Percentiles rank a stretch among this genome's conserved stretches.
These are phyloP conservation scores for Sycobia sp. DNA, from an alignment of 1,140 invertebrate species.

Conservation along the genomic window DNA sequence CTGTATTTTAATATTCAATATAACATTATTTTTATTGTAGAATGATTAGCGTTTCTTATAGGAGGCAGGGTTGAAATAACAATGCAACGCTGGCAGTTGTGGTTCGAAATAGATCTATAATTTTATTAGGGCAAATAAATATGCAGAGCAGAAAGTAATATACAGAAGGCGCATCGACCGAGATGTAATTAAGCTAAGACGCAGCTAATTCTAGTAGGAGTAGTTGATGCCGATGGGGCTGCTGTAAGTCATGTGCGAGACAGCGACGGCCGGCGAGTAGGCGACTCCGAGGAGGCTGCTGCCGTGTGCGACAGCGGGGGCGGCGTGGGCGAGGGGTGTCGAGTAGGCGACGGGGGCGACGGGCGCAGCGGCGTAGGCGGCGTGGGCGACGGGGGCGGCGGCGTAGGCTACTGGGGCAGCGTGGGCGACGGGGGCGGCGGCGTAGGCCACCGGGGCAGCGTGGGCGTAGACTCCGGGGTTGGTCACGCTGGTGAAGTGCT, in stretches of 20 bases:
- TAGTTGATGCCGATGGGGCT: constrained; percentile 65
- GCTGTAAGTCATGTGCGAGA: constrained; percentile 70
- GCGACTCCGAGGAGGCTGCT: constrained; percentile 51
- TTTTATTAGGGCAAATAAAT: background rate
- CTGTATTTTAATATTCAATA: too few relatives aligned
- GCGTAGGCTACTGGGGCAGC: constrained; percentile 7
- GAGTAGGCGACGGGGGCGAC: constrained; percentile 23
- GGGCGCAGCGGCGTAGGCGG: background rate
- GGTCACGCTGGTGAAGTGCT: constrained; percentile 67
- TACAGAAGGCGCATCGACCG: background rate
- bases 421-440: constrained; percentile 37
- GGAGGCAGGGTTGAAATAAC: too few relatives aligned
- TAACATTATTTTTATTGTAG: too few relatives aligned
- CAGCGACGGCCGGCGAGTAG: constrained; percentile 70
- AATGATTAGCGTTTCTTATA: too few relatives aligned
- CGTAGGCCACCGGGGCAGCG: constrained; percentile 57
- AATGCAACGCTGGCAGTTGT: too few relatives aligned
- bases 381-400: constrained; percentile 12
- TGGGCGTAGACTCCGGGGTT: constrained; percentile 58
- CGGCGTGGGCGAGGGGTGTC: constrained; percentile 3
- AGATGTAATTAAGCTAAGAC: background rate
- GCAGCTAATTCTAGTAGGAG: constrained; percentile 29
- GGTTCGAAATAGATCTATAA: too few relatives aligned
- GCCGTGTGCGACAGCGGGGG: constrained; percentile 22
- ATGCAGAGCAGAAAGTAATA: background rate